Evolutionary conservation across 53 echinoderm and acorn worm species (phyloP), one percentile per base, ranked within the genome.

Genomic region (Echinometra lucunter): DNA sequence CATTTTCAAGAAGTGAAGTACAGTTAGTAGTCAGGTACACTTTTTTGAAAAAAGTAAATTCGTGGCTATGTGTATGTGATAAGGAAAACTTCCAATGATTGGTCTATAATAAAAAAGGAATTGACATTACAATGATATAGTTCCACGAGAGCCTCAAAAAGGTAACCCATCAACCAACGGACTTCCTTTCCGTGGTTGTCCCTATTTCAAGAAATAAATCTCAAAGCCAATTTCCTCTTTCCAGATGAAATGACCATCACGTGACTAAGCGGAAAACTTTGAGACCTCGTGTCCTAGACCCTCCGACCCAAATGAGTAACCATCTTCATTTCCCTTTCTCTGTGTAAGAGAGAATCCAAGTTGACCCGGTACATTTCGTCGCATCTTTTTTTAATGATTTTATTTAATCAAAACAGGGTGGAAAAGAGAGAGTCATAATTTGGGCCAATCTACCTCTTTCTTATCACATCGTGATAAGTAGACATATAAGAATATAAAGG

Each of bases 181-280:
- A 63, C 23, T 42, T 38, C 38, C 23, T 23, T 42, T 42, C 19
- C 16, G 4, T 85, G 85, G 49, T 85, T 85, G 85, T 85, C 85
- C 47, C 85, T 85, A 85, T 85, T 85, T 85, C 85, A 28, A 45
- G 85, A 85, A 47, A 25, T 85, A 85, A 85, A 85, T 85, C 85
- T 49, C 49, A 49, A 47, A 85, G 13, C 37, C 30, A 25, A 85
- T 85, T 85, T 85, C 85, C 85, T 16, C 85, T 85, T 85, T 85
- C 49, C 27, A 85, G 85, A 85, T 49, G n/a, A 16, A 16, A 85
- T 85, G 85, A 85, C 85, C 53, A 49, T 85, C 85, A 47, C 85
- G 53, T 85, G 53, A 45, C 85, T 4, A 12, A 85, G 30, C 45
- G 45, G 85, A 85, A 85, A 47, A 49, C 78, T 78, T 78, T 78